Base-by-base conservation (phyloP, 2,888 invertebrate genomes). In the Lysandra bellargus region DNA sequence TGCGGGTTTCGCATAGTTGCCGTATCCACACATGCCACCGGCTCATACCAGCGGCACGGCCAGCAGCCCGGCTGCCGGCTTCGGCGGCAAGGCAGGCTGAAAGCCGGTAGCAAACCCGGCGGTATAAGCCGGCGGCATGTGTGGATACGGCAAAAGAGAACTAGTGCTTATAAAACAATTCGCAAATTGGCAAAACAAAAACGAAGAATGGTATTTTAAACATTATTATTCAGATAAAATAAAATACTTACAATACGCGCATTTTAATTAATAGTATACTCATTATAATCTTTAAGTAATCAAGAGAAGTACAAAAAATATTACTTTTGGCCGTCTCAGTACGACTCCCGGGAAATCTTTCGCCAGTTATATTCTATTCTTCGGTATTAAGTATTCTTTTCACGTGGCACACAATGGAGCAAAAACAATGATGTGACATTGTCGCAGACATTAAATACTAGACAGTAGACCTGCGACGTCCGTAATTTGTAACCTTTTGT, bases 361-460 rank as follows among this genome's bases (percentile, higher is more conserved):
- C 5, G 4, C 33, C 33, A 37, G 69, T 69, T 37, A 37, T 69
- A 37, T 69, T 69, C 69, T 37, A 69, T 69, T 69, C 37, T 33
- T 69, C 69, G 69, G 33, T 33, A 69, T 69, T 69, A 69, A 69
- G 17, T 69, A 69, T 69, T 69, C 69, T 69, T 69, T 69, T 69
- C 69, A 69, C 69, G 69, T 37, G 33, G 33, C 69, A 69, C 5
- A 69, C 69, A 69, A 69, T 69, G 69, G 69, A 37, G 33, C 69
- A 37, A 69, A 64, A 37, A 69, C 69, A 69, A 69, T 69, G 69
- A 69, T 69, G 64, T 69, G 30, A 69, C 30, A 69, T 69, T 69
- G 69, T 69, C 69, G 1, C 69, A 69, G 69, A 69, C 69, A 69
- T 69, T 69, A 69, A 69, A 69, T 69, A 69, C 69, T 33, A 69